Conservation (phyloP, 2,113 vertebrate genomes). For the Coptodon rendalli region DNA sequence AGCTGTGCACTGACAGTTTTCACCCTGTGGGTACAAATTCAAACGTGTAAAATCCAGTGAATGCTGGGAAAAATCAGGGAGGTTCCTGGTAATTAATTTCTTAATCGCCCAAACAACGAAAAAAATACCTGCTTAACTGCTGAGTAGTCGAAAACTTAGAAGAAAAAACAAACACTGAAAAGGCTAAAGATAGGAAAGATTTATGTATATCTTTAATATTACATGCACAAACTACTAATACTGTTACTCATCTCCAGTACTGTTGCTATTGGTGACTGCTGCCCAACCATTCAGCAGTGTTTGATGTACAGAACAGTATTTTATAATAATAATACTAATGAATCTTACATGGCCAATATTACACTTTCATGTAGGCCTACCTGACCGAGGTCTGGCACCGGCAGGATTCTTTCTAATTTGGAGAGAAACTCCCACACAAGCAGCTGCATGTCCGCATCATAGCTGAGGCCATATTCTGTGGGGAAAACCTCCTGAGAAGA, state of each 20-base stretch:
- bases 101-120: not conserved
- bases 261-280: not conserved
- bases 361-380: not conserved
- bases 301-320: not conserved
- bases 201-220: not conserved
- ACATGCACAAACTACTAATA: not conserved
- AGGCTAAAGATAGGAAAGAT: not conserved
- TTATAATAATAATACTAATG: not conserved
- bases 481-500: conserved; percentile 61
- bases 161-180: not conserved
- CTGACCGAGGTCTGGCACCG: conserved; percentile 56
- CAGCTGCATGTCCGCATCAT: conserved; percentile 67
- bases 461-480: conserved; percentile 69
- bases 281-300: not conserved
- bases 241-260: not conserved
- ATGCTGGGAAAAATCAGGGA: not conserved
- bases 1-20: not conserved
- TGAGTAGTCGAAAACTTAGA: not conserved
- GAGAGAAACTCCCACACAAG: conserved; percentile 73
- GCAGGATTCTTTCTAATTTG: conserved; percentile 66
- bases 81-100: not conserved
- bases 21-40: not conserved
- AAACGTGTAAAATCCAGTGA: not conserved
- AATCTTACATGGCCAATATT: not conserved
- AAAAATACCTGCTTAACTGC: not conserved